Conservation (phyloP, 2,888 invertebrate genomes). For the Tuta absoluta region DNA sequence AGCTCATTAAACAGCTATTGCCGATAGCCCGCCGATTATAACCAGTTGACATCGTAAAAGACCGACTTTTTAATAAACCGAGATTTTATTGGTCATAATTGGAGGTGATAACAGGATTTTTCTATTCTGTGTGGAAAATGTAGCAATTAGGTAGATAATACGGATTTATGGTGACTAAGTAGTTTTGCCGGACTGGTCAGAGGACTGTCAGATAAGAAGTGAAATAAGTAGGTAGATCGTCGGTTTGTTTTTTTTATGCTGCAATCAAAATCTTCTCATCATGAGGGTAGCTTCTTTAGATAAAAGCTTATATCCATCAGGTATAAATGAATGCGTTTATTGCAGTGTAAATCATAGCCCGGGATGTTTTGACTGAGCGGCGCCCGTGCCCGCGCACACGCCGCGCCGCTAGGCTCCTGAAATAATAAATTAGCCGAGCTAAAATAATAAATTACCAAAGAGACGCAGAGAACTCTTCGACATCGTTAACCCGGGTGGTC, state of each 20-base stretch:
- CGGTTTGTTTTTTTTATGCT: background rate
- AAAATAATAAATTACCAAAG: constrained; percentile 77
- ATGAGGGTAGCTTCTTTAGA: constrained; percentile 45
- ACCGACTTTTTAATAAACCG: constrained; percentile 17
- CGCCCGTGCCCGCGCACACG: constrained; percentile 33
- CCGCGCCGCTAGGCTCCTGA: constrained; percentile 58
- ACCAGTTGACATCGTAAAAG: constrained; percentile 35
- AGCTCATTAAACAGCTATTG: constrained; percentile 48
- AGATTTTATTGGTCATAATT: constrained; percentile 24
- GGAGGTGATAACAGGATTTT: background rate
- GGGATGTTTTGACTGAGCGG: constrained; percentile 77
- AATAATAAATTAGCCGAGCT: constrained; percentile 75
- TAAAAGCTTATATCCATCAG: constrained; percentile 77
- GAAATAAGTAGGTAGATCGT: too few species aligned
- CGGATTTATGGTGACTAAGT: constrained; percentile 1
- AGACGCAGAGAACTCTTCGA: constrained; percentile 67
- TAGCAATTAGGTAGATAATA: background rate
- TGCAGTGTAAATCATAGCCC: constrained; percentile 74
- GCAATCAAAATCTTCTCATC: constrained; percentile 5
- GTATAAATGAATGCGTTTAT: constrained; percentile 76
- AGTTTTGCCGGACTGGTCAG: background rate
- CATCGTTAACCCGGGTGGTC: constrained; percentile 74
- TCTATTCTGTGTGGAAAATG: background rate
- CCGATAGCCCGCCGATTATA: constrained; percentile 66
- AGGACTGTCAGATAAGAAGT: background rate